Evolutionary conservation across 2,113 vertebrate genomes (phyloP), one percentile per base, ranked within the genome.

Genomic region (Pelecanus crispus): DNA sequence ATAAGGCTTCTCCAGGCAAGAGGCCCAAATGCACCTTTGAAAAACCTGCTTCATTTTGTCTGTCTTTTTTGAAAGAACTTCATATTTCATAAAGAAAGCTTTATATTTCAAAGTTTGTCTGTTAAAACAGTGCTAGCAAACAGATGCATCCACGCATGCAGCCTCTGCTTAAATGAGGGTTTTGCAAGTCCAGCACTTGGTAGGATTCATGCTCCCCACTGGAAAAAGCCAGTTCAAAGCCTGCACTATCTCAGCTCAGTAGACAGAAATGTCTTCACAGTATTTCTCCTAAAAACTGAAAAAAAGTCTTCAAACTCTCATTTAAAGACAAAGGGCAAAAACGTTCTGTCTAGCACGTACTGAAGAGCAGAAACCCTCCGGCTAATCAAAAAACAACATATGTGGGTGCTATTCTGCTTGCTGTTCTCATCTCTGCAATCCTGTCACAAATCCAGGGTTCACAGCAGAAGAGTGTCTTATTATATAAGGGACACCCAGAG

Each of bases 31-130:
- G 11, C 18, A 83, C 18, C 24, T 71, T 84, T 36, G 63, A 50
- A 66, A 81, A 87, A 63, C 38, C 40, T 67, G 50, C 40, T 45
- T 72, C 44, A n/a, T 20, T 59, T 55, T 42, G 20, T 32, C 47
- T 36, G 36, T 22, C 7, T 25, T 59, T 75, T 72, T 50, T 6
- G 3, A 19, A 47, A 91, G 26, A 56, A 17, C 19, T 28, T 70
- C 15, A 9, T n/a, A 59, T 63, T 59, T 85, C 34, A 63, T 70
- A 67, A 61, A 38, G 28, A 42, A 73, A 50, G 13, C 40, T 91
- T 95, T 50, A 13, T 13, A 83, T 96, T 93, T 95, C 93, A 92
- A 94, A 95, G 91, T 61, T 70, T 88, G 73, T 55, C 85, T 86
- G 47, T 52, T 92, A 53, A 29, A 20, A 42, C 80, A 42, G 68